Evolutionary conservation across 2,113 vertebrate species (phyloP).

Genomic region (Lontra canadensis): DNA sequence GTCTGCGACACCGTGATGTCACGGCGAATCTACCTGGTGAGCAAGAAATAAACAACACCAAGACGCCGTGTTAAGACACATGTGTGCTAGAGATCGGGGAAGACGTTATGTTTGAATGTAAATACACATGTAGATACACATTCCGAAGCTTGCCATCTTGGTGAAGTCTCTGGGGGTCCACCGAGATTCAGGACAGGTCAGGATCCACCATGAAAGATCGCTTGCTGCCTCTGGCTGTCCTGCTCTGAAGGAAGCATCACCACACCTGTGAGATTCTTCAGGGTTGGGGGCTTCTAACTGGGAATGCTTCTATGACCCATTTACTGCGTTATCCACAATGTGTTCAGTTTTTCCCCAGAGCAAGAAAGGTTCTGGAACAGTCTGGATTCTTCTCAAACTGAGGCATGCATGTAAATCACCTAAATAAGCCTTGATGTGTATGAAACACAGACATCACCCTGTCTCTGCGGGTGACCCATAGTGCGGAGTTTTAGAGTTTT

Average conservation of each 20-base stretch:
- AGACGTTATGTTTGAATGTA: background rate
- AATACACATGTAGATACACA: too few species aligned
- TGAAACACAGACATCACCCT: background rate
- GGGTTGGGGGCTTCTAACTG: background rate
- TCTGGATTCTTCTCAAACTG: background rate
- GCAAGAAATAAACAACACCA: background rate
- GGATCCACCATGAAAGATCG: background rate
- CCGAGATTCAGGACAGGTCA: background rate
- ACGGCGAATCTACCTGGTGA: background rate
- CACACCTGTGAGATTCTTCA: background rate
- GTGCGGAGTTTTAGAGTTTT: background rate
- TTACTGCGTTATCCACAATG: background rate
- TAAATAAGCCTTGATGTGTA: too few species aligned
- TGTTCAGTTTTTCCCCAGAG: fast-evolving
- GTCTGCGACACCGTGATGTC: fast-evolving
- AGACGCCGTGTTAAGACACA: background rate
- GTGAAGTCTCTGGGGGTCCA: background rate
- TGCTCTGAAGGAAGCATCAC: fast-evolving
- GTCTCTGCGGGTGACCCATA: too few species aligned
- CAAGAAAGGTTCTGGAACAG: too few species aligned
- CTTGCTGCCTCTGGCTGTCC: background rate
- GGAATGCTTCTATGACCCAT: too few species aligned
- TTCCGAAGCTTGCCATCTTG: too few species aligned
- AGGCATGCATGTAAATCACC: fast-evolving
- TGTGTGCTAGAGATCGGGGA: background rate